Evolutionary conservation across 2,888 invertebrate genomes (phyloP), one percentile per base, ranked within the genome.

Genomic region (Mechanitis mazaeus): DNA sequence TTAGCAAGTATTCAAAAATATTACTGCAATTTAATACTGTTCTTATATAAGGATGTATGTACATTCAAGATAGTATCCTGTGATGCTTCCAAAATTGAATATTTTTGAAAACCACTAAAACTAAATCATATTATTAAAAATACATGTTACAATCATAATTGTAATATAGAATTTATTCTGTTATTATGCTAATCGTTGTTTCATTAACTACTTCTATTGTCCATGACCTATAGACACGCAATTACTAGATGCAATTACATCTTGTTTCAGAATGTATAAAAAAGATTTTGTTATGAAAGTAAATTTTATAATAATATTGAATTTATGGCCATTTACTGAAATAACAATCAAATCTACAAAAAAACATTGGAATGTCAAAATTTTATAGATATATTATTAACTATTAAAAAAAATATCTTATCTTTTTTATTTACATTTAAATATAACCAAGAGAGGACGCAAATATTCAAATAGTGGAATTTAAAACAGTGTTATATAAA

Each of bases 41-140:
- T 31, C 9, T 50, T 31, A 31, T 50, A 6, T 50, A 35, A 35
- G 1, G 20, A 20, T 20, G 31, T 50, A 7, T 50, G 31, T 50
- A 31, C 28, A 50, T 50, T 31, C 50, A 28, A 31, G 50, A 50
- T 31, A 50, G 31, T 31, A 50, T 50, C 50, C 50, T 50, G 28
- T 50, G 31, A 31, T 50, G 3, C 31, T 7, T 7, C 28, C 31
- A 2, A n/a, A 50, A 31, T 50, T n/a, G n/a, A n/a, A 35, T 35
- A 4, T 35, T 35, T 35, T 35, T 35, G 35, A 5, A 35, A 35
- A 35, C 5, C 3, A 35, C 35, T 35, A 35, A 35, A 35, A 35
- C 35, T 35, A 35, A 35, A 35, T 35, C 35, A 1, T 35, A 1
- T 35, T 35, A 35, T 35, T 35, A 5, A 5, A 35, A 35, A 35